Evolutionary conservation across 2,113 vertebrate genomes (phyloP).

Genomic region (Saccopteryx bilineata): DNA sequence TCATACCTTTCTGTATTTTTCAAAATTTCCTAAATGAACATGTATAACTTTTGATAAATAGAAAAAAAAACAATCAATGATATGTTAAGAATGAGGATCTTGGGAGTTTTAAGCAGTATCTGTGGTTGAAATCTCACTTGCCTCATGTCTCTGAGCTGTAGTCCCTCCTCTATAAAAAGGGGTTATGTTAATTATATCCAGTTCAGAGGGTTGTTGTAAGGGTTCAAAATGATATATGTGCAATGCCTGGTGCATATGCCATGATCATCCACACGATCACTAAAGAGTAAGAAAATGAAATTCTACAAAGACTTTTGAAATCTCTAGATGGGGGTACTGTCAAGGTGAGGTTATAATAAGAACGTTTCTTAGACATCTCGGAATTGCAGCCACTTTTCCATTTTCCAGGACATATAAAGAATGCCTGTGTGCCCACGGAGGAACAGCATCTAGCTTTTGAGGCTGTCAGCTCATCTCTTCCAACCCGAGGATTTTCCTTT

Average conservation of each 20-base stretch:
- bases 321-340: background rate
- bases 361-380: constrained; percentile 53
- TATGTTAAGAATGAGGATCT: constrained; percentile 10
- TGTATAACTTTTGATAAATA: constrained; percentile 39
- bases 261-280: background rate
- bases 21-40: background rate
- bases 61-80: background rate
- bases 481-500: constrained; percentile 45
- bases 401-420: constrained; percentile 50
- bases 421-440: background rate
- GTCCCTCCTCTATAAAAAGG: constrained; percentile 2
- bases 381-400: constrained; percentile 22
- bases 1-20: constrained; percentile 16
- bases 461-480: constrained; percentile 28
- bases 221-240: background rate
- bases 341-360: constrained; percentile 35
- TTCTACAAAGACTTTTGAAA: constrained; percentile 35
- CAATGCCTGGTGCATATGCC: background rate
- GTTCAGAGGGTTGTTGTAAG: background rate
- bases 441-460: constrained; percentile 31
- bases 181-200: background rate
- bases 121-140: background rate
- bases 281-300: constrained; percentile 19
- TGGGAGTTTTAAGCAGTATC: constrained; percentile 16
- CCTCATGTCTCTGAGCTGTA: background rate